A percentile compares a stretch with the other conserved stretches of the same genome.
Conservation (phyloP, 2,113 vertebrate species). For the Lethenteron camtschaticum region DNA sequence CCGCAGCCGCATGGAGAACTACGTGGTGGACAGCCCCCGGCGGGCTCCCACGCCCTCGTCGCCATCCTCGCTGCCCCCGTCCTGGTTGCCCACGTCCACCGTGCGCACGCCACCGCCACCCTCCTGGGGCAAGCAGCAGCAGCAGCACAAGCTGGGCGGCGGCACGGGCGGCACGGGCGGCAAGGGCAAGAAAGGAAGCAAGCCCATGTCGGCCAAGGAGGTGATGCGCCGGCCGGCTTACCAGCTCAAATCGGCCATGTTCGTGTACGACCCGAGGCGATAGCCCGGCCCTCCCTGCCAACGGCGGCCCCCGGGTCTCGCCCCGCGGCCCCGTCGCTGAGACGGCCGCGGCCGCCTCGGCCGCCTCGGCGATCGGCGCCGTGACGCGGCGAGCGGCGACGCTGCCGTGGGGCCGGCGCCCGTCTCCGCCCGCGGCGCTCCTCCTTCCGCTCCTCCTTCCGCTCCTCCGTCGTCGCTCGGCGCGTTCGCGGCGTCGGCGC, state of each 20-base stretch:
- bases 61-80: slow-evolving; percentile 30
- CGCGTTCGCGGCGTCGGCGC: background rate
- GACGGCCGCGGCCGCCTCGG: too few relatives aligned
- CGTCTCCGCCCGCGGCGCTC: background rate
- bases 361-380: too few relatives aligned
- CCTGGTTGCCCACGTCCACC: slow-evolving; percentile 83
- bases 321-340: too few relatives aligned
- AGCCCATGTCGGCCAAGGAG: slow-evolving; percentile 60
- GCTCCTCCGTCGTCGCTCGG: background rate
- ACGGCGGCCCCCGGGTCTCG: slow-evolving; percentile 17
- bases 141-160: background rate
- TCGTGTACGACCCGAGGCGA: slow-evolving; percentile 60
- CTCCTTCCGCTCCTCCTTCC: background rate
- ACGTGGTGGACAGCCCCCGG: slow-evolving; percentile 59
- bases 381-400: too few relatives aligned
- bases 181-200: slow-evolving; percentile 43
- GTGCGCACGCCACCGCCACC: slow-evolving; percentile 77
- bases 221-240: slow-evolving; percentile 96
- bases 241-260: slow-evolving; percentile 67
- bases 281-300: slow-evolving; percentile 21
- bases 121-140: slow-evolving; percentile 42
- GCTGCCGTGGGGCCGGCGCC: too few relatives aligned
- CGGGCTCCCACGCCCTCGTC: slow-evolving; percentile 59
- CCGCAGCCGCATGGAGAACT: slow-evolving; percentile 92
- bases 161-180: slow-evolving; percentile 13